Base-by-base conservation (phyloP, 2,888 invertebrate species). In the Nomada goodeniana region DNA sequence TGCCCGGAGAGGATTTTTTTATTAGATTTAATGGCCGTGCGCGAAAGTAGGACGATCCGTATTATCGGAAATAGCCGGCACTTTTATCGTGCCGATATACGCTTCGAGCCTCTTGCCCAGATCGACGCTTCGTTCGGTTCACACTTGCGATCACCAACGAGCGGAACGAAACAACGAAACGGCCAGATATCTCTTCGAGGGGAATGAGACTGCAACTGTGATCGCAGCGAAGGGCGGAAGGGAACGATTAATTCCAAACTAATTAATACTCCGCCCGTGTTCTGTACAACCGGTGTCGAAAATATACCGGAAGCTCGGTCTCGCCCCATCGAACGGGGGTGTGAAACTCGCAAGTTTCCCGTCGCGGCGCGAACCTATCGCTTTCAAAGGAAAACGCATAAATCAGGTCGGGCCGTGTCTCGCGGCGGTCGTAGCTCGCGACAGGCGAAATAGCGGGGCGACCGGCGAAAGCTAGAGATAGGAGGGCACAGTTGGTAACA, bases 321-420 rank as follows among this genome's bases (percentile, higher is more conserved):
- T 53, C 53, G n/a, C 4, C 29, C 13, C 18, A 4, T 47, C 69
- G 57, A 44, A 10, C 63, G 44, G 50, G 36, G n/a, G n/a, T n/a
- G 57, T 9, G 23, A 26, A 36, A 47, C 52, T 67, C 42, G 44
- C 68, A 55, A 67, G 71, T 74, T 42, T 47, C 70, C 57, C 78
- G 44, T 64, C 55, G 70, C 65, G 53, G 29, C 9, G 55, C 72
- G 71, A 55, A 67, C 69, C 76, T 70, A 76, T 76, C 82, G 81
- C 64, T 84, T 79, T 79, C 82, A 74, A 74, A 71, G 64, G 53
- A 82, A 76, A 84, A 79, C 82, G 79, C 79, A 84, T 82, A 85
- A 85, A 85, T 85, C 85, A 80, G 70, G 57, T 59, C 59, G 69
- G 61, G 69, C 50, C 82, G 74, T 72, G 76, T 75, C 76, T 60